Evolutionary conservation across 2,888 invertebrate species (phyloP).

Genomic region (Crossocerus cetratus): DNA sequence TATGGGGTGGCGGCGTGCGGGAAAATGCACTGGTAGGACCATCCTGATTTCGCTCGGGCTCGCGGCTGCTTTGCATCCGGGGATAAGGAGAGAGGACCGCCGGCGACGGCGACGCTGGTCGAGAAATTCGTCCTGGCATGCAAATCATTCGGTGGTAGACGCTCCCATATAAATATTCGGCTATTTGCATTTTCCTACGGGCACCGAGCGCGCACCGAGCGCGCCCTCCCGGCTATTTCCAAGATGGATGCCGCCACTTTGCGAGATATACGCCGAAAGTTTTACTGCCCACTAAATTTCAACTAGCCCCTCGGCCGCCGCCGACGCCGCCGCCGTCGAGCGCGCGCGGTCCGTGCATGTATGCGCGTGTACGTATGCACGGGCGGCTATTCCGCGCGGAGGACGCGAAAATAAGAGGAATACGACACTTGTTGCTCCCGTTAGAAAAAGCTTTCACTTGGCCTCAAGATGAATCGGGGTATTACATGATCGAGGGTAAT

Average conservation of each 20-base stretch:
- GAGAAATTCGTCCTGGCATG: conserved; percentile 46
- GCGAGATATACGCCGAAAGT: conserved; percentile 72
- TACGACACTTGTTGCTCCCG: conserved; percentile 69
- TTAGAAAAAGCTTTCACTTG: conserved; percentile 38
- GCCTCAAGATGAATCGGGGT: conserved; percentile 22
- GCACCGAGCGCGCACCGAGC: conserved; percentile 42
- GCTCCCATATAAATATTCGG: conserved; percentile 69
- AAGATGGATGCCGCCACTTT: conserved; percentile 73
- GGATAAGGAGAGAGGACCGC: too few species aligned
- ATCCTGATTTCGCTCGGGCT: conserved; percentile 41
- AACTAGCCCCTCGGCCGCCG: conserved; percentile 56
- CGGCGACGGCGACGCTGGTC: conserved; percentile 10
- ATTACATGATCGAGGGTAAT: conserved; percentile 30
- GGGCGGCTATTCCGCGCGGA: conserved; percentile 26
- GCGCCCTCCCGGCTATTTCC: conserved; percentile 65
- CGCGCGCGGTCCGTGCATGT: conserved; percentile 34
- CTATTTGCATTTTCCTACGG: conserved; percentile 69
- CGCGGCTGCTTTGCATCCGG: conserved; percentile 28
- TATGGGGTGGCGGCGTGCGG: not conserved
- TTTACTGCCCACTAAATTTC: conserved; percentile 74
- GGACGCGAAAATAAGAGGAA: conserved; percentile 61
- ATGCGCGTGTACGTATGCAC: conserved; percentile 24
- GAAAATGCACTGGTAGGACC: conserved; percentile 22
- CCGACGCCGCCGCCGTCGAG: conserved; percentile 8
- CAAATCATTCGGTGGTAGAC: conserved; percentile 56